These are phyloP conservation scores for Podiceps cristatus DNA, from an alignment of 2,113 vertebrate species.

Conservation along the genomic window DNA sequence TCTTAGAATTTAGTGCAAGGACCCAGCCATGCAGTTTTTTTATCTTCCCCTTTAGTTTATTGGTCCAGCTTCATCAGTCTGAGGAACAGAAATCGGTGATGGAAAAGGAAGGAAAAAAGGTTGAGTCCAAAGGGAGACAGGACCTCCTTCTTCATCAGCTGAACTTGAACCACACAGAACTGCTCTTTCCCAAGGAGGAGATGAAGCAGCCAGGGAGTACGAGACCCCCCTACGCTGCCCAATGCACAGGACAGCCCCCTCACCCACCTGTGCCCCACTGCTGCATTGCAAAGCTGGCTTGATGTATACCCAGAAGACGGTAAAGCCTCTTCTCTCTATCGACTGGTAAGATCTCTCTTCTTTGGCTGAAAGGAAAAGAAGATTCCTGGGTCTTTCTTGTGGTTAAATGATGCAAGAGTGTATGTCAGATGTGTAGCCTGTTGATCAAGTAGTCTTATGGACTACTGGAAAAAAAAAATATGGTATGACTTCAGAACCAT, in stretches of 20 bases:
- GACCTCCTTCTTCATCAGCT: not conserved
- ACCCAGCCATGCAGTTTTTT: not conserved
- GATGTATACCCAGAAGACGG: not conserved
- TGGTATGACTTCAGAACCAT: not conserved
- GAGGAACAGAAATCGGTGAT: not conserved
- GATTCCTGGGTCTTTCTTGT: not conserved
- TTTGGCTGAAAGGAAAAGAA: not conserved
- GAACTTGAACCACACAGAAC: not conserved
- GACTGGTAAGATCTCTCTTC: not conserved
- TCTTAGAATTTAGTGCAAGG: not conserved
- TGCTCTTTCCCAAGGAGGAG: not conserved
- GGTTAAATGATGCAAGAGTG: not conserved
- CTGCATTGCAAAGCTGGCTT: rapidly evolving
- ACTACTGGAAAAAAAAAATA: not conserved
- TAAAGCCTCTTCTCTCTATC: not conserved
- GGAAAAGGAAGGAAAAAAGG: not conserved
- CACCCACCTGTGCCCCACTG: not conserved
- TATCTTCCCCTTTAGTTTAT: not conserved
- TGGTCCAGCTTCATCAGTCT: not conserved
- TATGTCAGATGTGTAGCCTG: not conserved
- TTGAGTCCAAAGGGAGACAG: not conserved
- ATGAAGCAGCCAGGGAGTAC: rapidly evolving
- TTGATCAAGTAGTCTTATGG: not conserved
- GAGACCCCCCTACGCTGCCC: not conserved
- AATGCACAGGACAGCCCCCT: not conserved